phyloP scores from a whole-genome alignment of 2,888 invertebrate species.

The Aphidius colemani region DNA sequence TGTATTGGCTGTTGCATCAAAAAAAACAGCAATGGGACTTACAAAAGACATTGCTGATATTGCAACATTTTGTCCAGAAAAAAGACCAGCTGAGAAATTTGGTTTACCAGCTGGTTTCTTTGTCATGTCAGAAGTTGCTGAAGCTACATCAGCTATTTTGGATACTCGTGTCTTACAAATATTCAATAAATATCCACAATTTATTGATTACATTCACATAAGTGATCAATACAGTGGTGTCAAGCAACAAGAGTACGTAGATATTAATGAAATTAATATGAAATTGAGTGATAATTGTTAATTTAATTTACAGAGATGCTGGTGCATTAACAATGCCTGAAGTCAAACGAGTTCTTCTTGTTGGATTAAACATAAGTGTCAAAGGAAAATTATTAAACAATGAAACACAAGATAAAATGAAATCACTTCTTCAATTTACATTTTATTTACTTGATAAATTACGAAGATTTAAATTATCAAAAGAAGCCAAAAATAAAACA shows the following conservation, averaged over 20 bases:
- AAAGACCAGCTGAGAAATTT: slow-evolving; percentile 80
- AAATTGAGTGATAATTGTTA: slow-evolving; percentile 11
- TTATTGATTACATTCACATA: slow-evolving; percentile 94
- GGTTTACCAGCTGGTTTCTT: slow-evolving; percentile 74
- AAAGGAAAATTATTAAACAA: slow-evolving; percentile 71
- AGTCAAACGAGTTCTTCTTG: slow-evolving; percentile 78
- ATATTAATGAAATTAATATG: slow-evolving; percentile 14
- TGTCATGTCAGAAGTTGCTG: slow-evolving; percentile 88
- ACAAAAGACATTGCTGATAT: slow-evolving; percentile 94
- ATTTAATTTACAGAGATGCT: slow-evolving; percentile 63
- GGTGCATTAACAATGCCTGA: slow-evolving; percentile 75
- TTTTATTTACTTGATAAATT: slow-evolving; percentile 94
- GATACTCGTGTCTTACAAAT: slow-evolving; percentile 80
- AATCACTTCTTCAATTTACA: slow-evolving; percentile 83
- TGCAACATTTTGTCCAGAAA: slow-evolving; percentile 82
- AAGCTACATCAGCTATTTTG: slow-evolving; percentile 82
- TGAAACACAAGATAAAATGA: slow-evolving; percentile 73
- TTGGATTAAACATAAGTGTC: slow-evolving; percentile 76
- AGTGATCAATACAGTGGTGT: slow-evolving; percentile 95
- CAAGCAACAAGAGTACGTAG: slow-evolving; percentile 84
- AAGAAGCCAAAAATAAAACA: slow-evolving; percentile 82
- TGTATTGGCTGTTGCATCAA: slow-evolving; percentile 89
- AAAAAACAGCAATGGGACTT: slow-evolving; percentile 81
- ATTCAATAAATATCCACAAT: slow-evolving; percentile 78
- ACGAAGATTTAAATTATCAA: slow-evolving; percentile 82